These are phyloP conservation scores for Bombus difficillimus DNA, from an alignment of 1,140 invertebrate genomes.

Conservation along the genomic window DNA sequence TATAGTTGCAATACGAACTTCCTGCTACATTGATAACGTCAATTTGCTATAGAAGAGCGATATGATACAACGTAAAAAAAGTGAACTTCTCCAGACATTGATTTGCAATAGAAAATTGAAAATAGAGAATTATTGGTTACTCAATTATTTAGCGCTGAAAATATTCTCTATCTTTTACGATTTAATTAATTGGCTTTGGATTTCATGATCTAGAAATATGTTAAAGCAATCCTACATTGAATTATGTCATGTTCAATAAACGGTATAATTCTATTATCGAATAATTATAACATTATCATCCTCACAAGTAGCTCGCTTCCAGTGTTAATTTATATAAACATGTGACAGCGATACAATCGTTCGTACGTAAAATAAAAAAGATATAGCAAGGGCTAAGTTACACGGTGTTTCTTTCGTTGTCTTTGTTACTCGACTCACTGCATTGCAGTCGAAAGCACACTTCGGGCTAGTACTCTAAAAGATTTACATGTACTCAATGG, in stretches of 20 bases:
- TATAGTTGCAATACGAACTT: neutral
- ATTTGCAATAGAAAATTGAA: neutral
- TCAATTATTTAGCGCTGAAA: too few species aligned
- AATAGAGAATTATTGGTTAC: too few species aligned
- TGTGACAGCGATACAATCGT: neutral
- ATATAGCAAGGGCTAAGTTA: neutral
- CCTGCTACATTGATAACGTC: neutral
- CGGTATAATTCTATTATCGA: too few species aligned
- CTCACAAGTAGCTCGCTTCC: neutral
- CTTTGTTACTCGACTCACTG: neutral
- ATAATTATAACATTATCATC: too few species aligned
- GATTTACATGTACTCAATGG: neutral
- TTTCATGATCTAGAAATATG: too few species aligned
- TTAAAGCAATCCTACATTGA: too few species aligned
- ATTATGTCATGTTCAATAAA: too few species aligned
- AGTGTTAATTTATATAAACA: neutral
- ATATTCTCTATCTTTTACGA: too few species aligned
- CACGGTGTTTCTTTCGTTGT: neutral
- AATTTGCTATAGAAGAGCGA: too few species aligned
- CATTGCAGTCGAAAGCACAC: conserved; percentile 7
- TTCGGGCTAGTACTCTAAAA: neutral
- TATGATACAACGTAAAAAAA: neutral
- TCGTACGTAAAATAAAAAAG: neutral
- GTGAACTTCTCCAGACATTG: neutral
- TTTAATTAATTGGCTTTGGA: too few species aligned